Evolutionary conservation across 2,888 invertebrate genomes (phyloP).

Genomic region (Lochmaea crataegi): DNA sequence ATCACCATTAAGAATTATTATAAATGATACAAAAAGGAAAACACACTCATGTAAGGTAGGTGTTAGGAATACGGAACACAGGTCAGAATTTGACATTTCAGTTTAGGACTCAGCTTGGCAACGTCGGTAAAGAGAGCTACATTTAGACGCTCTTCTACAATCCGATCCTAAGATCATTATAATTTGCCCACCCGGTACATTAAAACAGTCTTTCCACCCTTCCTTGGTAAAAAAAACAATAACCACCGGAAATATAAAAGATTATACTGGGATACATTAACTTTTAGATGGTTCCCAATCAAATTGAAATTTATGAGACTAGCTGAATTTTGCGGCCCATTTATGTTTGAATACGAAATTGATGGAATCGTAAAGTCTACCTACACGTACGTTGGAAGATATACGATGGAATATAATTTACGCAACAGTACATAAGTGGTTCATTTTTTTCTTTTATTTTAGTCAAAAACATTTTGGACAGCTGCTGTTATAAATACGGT

Average conservation of each 20-base stretch:
- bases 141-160: no score
- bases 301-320: conserved; percentile 15
- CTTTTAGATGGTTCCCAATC: conserved; percentile 8
- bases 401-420: conserved; percentile 6
- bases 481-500: not conserved
- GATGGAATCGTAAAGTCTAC: conserved; percentile 13
- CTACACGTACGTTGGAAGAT: not conserved
- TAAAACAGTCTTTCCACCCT: not conserved
- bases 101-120: no score
- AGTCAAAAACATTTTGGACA: not conserved
- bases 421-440: not conserved
- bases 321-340: conserved; percentile 15
- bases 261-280: conserved; percentile 30
- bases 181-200: not conserved
- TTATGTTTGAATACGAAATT: conserved; percentile 13
- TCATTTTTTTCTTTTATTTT: not conserved
- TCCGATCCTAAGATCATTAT: not conserved
- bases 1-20: no score
- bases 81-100: no score
- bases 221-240: not conserved
- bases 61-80: no score
- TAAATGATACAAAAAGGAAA: no score
- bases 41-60: no score
- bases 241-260: conserved; percentile 41
- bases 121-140: no score